Conservation (phyloP, 2,888 invertebrate species). For the Tachystola acroxantha region DNA sequence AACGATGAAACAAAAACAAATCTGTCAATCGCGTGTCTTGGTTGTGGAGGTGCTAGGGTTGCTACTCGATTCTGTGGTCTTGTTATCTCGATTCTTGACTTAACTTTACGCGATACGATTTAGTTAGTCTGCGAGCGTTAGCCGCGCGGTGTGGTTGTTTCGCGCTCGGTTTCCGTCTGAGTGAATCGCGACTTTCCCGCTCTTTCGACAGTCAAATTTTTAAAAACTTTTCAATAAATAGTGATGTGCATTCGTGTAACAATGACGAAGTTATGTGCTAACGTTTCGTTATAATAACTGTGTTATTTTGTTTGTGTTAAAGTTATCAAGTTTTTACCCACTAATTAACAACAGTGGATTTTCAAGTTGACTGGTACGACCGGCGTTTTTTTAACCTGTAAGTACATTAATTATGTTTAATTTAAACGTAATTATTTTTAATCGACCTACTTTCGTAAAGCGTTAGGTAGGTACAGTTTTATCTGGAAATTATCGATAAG, state of each 20-base stretch:
- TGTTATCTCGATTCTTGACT: conserved; percentile 8
- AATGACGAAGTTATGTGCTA: conserved; percentile 46
- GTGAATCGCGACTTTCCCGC: conserved; percentile 30
- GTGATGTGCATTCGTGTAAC: conserved; percentile 38
- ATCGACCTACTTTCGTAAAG: background rate
- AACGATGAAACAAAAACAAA: conserved; percentile 7
- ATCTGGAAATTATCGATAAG: background rate
- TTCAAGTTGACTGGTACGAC: conserved; percentile 34
- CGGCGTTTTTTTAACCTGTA: conserved; percentile 30
- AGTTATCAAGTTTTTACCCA: conserved; percentile 35
- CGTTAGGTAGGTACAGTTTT: no score
- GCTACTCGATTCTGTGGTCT: conserved; percentile 7
- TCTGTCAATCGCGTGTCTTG: conserved; percentile 9
- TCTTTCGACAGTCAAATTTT: conserved; percentile 33
- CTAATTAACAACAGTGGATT: conserved; percentile 40
- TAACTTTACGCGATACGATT: conserved; percentile 14
- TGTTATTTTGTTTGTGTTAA: conserved; percentile 21
- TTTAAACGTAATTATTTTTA: no score
- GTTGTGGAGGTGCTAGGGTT: background rate
- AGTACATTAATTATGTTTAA: conserved; percentile 21
- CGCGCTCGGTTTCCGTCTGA: conserved; percentile 9
- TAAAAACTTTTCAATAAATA: conserved; percentile 39
- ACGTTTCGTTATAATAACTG: conserved; percentile 35
- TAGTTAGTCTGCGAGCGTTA: conserved; percentile 50
- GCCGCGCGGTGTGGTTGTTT: conserved; percentile 29